phyloP scores from a whole-genome alignment of 1,140 invertebrate genomes.

The Nasonia longicornis region DNA sequence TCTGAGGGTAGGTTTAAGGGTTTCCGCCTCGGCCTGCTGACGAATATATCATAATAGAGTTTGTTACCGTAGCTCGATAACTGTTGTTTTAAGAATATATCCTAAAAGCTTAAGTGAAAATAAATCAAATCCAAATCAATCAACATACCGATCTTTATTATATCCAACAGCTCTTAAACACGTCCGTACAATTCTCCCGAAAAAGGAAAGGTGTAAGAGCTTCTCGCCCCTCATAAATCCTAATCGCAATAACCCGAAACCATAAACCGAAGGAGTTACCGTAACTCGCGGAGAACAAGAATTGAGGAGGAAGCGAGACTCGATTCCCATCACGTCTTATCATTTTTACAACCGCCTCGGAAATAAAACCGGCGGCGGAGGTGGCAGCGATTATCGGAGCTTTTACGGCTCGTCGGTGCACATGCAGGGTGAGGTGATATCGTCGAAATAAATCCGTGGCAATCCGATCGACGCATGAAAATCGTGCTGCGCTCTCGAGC shows the following conservation, averaged over 20 bases:
- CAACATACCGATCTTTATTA: too few species aligned
- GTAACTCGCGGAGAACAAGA: not conserved
- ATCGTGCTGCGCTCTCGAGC: not conserved
- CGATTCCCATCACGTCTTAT: slow-evolving; percentile 35
- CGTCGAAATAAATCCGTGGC: not conserved
- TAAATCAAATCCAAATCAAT: too few species aligned
- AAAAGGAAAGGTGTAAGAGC: too few species aligned
- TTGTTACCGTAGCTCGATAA: too few species aligned
- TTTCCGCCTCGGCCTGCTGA: too few species aligned
- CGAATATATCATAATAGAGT: too few species aligned
- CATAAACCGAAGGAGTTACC: not conserved
- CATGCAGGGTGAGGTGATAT: not conserved
- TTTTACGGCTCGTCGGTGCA: not conserved
- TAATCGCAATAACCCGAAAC: not conserved
- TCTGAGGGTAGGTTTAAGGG: too few species aligned
- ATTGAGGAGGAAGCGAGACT: not conserved
- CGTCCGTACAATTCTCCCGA: not conserved
- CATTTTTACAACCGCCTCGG: slow-evolving; percentile 12
- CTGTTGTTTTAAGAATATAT: too few species aligned
- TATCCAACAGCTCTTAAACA: too few species aligned
- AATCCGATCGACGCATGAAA: not conserved
- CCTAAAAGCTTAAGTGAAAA: too few species aligned
- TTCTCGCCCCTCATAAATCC: not conserved
- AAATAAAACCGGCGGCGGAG: slow-evolving; percentile 6
- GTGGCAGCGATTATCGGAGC: slow-evolving; percentile 1